Percentiles rank a stretch among this genome's conserved stretches.
These are phyloP conservation scores for Orchestia grillus DNA, from an alignment of 1,140 invertebrate species.

Conservation along the genomic window DNA sequence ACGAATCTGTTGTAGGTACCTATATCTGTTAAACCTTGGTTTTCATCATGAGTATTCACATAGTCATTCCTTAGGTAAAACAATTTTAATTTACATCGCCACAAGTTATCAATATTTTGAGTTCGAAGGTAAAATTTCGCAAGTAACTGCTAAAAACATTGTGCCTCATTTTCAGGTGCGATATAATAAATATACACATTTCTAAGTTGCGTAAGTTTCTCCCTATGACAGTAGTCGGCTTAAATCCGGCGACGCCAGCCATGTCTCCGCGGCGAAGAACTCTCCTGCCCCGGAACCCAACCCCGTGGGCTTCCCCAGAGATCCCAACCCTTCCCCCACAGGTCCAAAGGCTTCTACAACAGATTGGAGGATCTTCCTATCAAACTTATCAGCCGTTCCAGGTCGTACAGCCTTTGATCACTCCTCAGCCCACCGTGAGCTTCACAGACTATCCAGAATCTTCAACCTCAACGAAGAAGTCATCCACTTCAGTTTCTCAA, in stretches of 20 bases:
- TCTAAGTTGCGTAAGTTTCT: not conserved
- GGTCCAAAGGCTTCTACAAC: slow-evolving; percentile 65
- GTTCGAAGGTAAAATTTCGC: no score
- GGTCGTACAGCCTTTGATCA: slow-evolving; percentile 43
- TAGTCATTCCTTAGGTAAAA: no score
- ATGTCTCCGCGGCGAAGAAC: not conserved
- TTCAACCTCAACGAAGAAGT: slow-evolving; percentile 42
- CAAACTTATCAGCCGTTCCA: slow-evolving; percentile 65
- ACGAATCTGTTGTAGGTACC: no score
- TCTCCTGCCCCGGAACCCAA: slow-evolving; percentile 19
- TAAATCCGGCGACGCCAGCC: not conserved
- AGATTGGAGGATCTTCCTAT: slow-evolving; percentile 65
- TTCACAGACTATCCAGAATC: not conserved
- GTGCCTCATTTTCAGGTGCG: not conserved
- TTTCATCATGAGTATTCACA: no score
- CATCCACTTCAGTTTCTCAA: not conserved
- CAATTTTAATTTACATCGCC: no score
- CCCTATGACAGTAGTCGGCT: not conserved
- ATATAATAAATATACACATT: not conserved
- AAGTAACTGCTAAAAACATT: not conserved
- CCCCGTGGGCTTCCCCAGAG: slow-evolving; percentile 20
- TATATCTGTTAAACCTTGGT: no score
- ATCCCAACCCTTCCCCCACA: slow-evolving; percentile 58
- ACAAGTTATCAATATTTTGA: no score
- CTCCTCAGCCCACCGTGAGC: slow-evolving; percentile 43